Evolutionary conservation across 2,797 vertebrate genomes (phyloP), one percentile per base, ranked within the genome.

Genomic region (Squalus acanthias): DNA sequence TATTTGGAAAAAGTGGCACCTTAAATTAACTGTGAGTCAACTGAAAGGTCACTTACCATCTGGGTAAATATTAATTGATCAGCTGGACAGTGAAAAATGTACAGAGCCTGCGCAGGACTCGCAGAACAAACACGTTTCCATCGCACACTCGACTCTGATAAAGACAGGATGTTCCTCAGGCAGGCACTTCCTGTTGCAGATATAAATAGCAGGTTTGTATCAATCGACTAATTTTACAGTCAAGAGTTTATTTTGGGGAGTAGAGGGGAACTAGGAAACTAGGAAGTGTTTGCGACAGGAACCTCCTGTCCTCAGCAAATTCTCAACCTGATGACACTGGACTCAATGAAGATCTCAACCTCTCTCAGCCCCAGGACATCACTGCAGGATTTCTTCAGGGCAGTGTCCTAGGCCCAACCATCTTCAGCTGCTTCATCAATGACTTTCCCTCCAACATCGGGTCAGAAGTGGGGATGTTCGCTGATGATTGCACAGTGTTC

Each of bases 11-110:
- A 93, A 67, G 91, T 93, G 63, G 91, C 91, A 93, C 65, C n/a
- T 93, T 24, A 93, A 22, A 69, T 93, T 93, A 93, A 67, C 91
- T 93, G 89, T 50, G 91, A 93, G 91, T 93, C 91, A 93, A 67
- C 65, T 26, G 63, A 46, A 93, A 93, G 91, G 91, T 93, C 91
- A 93, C 20, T 69, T 46, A 69, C 65, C 91, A 93, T 69, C 91
- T 93, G 91, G 91, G 50, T 69, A 69, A 93, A 93, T 93, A 93
- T 93, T 67, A 46, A 65, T 93, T 46, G 63, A 93, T 93, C 91
- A 93, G 63, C 88, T 91, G 88, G 88, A 63, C 88, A 91, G 69
- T 93, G 91, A 91, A n/a, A 65, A 91, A n/a, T 91, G 57, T 65
- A 12, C 69, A 26, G 33, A 24, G 91, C 7, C 63, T 46, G 63